phyloP scores from a whole-genome alignment of 2,797 vertebrate species.

The Danio tinwini region DNA sequence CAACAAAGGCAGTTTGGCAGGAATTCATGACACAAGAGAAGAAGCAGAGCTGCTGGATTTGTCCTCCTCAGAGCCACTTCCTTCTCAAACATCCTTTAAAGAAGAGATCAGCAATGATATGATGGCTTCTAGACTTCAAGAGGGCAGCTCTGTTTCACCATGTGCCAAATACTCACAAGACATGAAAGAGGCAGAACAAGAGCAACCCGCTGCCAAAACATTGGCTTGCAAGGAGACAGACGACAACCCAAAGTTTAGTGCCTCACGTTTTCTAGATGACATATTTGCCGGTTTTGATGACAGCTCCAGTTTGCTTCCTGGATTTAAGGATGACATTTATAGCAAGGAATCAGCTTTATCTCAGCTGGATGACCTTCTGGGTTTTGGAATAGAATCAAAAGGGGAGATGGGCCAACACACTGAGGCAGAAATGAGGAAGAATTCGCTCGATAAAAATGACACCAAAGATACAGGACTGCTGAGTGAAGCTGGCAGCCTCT shows the following conservation, averaged over 20 bases:
- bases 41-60: conserved; percentile 43
- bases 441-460: conserved; percentile 51
- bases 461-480: conserved; percentile 47
- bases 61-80: conserved; percentile 9
- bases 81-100: conserved; percentile 51
- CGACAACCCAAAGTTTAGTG: conserved; percentile 60
- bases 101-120: conserved; percentile 55
- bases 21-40: conserved; percentile 46
- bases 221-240: conserved; percentile 61
- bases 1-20: conserved; percentile 49
- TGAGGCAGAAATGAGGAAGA: conserved; percentile 39
- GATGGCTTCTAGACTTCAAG: conserved; percentile 70
- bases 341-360: conserved; percentile 59
- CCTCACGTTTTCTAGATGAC: conserved; percentile 78
- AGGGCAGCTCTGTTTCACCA: conserved; percentile 67
- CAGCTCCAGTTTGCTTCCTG: conserved; percentile 67
- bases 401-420: conserved; percentile 39
- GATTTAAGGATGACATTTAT: conserved; percentile 67
- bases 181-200: conserved; percentile 45
- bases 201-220: conserved; percentile 53
- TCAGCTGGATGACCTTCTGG: conserved; percentile 75
- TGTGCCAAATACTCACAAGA: conserved; percentile 73
- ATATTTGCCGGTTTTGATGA: conserved; percentile 75
- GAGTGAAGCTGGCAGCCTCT: conserved; percentile 54
- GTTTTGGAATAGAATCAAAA: conserved; percentile 71